phyloP scores from a whole-genome alignment of 2,113 vertebrate species.

The Gallinago media region DNA sequence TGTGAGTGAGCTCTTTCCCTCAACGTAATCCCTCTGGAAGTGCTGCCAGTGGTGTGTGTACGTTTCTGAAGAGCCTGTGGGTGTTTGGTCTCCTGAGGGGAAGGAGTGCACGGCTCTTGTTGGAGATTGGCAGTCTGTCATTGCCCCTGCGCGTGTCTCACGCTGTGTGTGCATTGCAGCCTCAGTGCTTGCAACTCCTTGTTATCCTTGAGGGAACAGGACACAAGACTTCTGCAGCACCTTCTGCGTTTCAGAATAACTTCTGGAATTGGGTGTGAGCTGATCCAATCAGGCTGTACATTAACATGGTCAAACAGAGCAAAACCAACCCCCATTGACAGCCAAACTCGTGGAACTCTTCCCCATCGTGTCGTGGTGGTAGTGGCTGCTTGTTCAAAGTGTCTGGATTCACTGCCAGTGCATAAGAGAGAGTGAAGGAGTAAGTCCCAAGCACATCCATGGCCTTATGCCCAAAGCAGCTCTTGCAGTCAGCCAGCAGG shows the following conservation, averaged over 20 bases:
- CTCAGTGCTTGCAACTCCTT: not conserved
- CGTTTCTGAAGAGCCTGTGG: not conserved
- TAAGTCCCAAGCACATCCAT: not conserved
- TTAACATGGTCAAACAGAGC: not conserved
- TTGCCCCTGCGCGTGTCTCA: no score
- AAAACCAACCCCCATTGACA: not conserved
- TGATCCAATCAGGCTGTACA: not conserved
- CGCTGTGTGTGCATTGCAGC: not conserved
- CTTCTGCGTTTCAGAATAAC: not conserved
- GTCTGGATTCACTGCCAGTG: not conserved
- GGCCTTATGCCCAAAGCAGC: not conserved
- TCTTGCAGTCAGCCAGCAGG: not conserved
- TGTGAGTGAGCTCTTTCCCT: not conserved
- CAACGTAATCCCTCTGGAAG: not conserved
- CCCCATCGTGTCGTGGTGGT: not conserved
- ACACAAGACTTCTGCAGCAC: not conserved
- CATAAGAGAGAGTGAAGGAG: not conserved
- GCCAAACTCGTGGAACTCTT: not conserved
- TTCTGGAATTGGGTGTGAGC: not conserved
- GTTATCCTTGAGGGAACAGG: not conserved
- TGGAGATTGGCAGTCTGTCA: not conserved
- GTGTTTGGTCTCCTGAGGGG: not conserved
- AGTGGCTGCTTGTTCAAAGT: not conserved
- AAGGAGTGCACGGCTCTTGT: not conserved
- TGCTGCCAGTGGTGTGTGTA: accelerated